Base-by-base conservation (phyloP, 2,888 invertebrate genomes). In the Diaphora mendica region DNA sequence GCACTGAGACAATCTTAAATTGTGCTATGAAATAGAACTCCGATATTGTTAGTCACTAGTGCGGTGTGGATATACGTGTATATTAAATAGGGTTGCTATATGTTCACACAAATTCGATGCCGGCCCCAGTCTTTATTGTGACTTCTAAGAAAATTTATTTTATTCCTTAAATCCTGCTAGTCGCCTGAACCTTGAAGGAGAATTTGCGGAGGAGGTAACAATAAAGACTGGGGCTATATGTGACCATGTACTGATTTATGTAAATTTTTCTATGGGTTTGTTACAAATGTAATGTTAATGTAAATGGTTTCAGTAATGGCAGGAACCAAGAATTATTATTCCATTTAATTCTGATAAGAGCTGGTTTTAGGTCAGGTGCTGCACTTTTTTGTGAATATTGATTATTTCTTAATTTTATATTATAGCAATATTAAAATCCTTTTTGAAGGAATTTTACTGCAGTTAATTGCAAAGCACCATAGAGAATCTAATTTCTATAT, bases 201-300 rank as follows among this genome's bases (percentile, higher is more conserved):
- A 78, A 62, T 62, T 77, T 78, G 76, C 75, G 65, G 70, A 71
- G 72, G 86, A 81, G 72, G 82, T 75, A 73, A 78, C 87, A 85
- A 84, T 88, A 84, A 87, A 91, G 95, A 88, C 94, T 93, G 95
- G 95, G 95, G 94, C 95, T 88, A 84, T 85, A 86, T 89, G 90
- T 92, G 91, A 93, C 91, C 91, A 87, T 92, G 93, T 92, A 93
- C 92, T 93, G 93, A 93, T 93, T 92, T 94, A 90, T 95, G 95
- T 95, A 95, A 93, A 95, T 94, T 95, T 94, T 94, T 94, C 92
- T 94, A 94, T 93, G 91, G 91, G 93, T 95, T 95, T 93, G 91
- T 93, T 94, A 92, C 89, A 89, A 90, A 89, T 90, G 89, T 90
- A 83, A 86, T 91, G 87, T 89, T 87, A 87, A 86, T 87, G 84